Percentiles rank a stretch among this genome's conserved stretches.
phyloP scores from a whole-genome alignment of 2,888 invertebrate species.

The Chrysina gloriosa region DNA sequence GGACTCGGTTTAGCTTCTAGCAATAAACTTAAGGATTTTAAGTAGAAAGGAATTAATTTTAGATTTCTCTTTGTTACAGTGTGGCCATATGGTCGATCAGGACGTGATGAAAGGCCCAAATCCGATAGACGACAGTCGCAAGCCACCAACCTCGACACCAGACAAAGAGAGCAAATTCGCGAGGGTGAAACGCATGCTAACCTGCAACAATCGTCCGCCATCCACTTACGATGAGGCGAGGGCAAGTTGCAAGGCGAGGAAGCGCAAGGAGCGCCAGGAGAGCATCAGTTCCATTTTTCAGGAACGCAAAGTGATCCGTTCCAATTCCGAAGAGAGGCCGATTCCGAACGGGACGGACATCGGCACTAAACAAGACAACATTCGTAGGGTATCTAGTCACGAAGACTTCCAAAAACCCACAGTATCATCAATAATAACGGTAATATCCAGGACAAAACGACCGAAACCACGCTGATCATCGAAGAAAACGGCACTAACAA shows the following conservation, averaged over 20 bases:
- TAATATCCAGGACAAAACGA: conserved; percentile 44
- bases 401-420: conserved; percentile 69
- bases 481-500: conserved; percentile 54
- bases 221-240: conserved; percentile 62
- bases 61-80: conserved; percentile 50
- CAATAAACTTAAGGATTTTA: no score
- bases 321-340: conserved; percentile 72
- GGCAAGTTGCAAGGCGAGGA: conserved; percentile 65
- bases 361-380: conserved; percentile 56
- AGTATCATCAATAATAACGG: conserved; percentile 24
- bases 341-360: conserved; percentile 58
- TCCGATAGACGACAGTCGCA: conserved; percentile 50
- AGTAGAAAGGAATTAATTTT: no score
- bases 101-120: conserved; percentile 57
- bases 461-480: conserved; percentile 55
- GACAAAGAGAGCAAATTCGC: conserved; percentile 56
- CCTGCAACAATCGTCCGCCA: conserved; percentile 49
- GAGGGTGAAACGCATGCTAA: conserved; percentile 57
- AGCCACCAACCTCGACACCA: conserved; percentile 43
- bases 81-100: conserved; percentile 57
- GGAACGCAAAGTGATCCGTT: conserved; percentile 72
- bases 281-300: conserved; percentile 69
- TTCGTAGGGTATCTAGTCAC: conserved; percentile 73
- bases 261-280: conserved; percentile 74
- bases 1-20: no score